Percentiles rank a stretch among this genome's conserved stretches.
Conservation (phyloP, 2,888 invertebrate species). For the Apoda limacodes region DNA sequence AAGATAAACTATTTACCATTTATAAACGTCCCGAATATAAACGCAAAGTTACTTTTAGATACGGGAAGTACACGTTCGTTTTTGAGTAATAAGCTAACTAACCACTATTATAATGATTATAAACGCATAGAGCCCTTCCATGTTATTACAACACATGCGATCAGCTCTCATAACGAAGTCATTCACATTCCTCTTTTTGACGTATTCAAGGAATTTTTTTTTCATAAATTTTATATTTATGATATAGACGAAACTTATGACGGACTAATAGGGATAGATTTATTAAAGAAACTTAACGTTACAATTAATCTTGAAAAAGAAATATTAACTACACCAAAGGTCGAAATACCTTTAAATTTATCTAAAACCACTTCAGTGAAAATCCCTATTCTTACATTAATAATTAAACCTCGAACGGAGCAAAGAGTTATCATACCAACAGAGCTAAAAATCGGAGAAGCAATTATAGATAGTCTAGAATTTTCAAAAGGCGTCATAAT, state of each 20-base stretch:
- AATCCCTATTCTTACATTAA: constrained; percentile 1
- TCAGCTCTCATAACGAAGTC: constrained; percentile 15
- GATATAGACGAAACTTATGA: constrained; percentile 11
- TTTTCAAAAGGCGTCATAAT: constrained; percentile 12
- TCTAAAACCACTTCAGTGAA: too few relatives aligned
- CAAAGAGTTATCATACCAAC: constrained; percentile 6
- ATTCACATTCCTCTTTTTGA: constrained; percentile 11
- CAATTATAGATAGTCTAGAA: constrained; percentile 8
- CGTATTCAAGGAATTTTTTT: constrained; percentile 8
- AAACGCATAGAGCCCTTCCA: constrained; percentile 17
- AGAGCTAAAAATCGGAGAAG: constrained; percentile 6
- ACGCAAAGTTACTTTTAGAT: too few relatives aligned
- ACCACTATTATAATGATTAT: constrained; percentile 12
- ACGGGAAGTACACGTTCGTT: too few relatives aligned
- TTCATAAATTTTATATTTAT: constrained; percentile 17
- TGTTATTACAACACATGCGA: constrained; percentile 17
- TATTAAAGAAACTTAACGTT: constrained; percentile 8
- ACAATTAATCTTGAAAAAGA: constrained; percentile 12
- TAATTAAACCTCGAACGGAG: constrained; percentile 7
- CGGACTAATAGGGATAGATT: constrained; percentile 4
- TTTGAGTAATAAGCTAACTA: too few relatives aligned
- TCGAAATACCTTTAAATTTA: too few relatives aligned
- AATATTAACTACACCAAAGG: constrained; percentile 5
- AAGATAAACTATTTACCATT: too few relatives aligned
- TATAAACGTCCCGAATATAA: too few relatives aligned